phyloP scores from a whole-genome alignment of 2,797 vertebrate species.

The Chelonia mydas region DNA sequence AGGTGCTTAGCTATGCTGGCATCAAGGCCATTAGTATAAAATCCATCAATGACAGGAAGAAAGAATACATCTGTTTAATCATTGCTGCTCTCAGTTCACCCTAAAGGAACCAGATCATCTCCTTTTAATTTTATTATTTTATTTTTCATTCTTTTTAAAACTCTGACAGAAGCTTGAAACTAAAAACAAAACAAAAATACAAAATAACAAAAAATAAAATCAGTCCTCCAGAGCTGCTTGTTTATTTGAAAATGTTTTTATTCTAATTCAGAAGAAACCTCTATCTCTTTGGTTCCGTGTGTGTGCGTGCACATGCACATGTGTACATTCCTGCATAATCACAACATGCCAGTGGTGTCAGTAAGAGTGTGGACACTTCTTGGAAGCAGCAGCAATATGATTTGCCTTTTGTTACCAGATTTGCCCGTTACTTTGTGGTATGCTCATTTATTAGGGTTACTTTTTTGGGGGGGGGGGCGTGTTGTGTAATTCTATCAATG shows the following conservation, averaged over 20 bases:
- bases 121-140: neutral
- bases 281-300: neutral
- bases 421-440: no score
- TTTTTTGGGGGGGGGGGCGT: no score
- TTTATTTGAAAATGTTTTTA: neutral
- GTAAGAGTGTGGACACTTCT: neutral
- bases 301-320: no score
- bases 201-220: neutral
- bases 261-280: neutral
- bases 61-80: neutral
- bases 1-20: neutral
- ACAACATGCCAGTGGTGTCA: neutral
- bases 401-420: neutral
- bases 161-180: neutral
- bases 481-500: no score
- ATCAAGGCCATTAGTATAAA: neutral
- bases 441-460: no score
- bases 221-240: neutral
- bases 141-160: neutral
- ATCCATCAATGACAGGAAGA: neutral
- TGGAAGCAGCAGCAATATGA: neutral
- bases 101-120: neutral
- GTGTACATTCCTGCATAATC: fast-evolving
- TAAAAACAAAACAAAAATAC: neutral
- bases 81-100: neutral